A percentile compares a stretch with the other conserved stretches of the same genome.
These are phyloP conservation scores for Ylistrum balloti DNA, from an alignment of 1,140 invertebrate genomes.

Conservation along the genomic window DNA sequence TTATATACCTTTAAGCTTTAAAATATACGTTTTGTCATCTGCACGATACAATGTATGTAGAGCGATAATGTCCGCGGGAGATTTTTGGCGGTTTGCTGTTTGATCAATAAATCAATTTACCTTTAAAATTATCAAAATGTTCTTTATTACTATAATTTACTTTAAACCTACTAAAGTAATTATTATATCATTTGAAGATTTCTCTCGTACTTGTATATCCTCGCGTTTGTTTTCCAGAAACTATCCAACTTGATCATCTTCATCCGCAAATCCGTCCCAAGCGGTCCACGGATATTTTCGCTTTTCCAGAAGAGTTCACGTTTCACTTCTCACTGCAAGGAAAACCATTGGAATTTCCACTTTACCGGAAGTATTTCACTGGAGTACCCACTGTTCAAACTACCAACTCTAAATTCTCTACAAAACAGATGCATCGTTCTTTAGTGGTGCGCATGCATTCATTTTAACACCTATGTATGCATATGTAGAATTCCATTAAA, in stretches of 20 bases:
- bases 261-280: neutral
- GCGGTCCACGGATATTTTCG: neutral
- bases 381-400: neutral
- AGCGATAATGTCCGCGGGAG: too few relatives aligned
- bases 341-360: neutral
- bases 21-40: too few relatives aligned
- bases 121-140: too few relatives aligned
- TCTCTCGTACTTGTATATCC: too few relatives aligned
- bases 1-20: too few relatives aligned
- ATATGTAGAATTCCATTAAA: too few relatives aligned
- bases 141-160: too few relatives aligned
- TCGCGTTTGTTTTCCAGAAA: neutral
- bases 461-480: neutral
- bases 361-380: neutral
- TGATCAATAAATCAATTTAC: too few relatives aligned
- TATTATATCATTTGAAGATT: too few relatives aligned
- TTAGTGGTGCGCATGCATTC: neutral
- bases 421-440: slow-evolving; percentile 13
- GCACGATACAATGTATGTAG: too few relatives aligned
- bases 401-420: neutral
- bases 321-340: neutral
- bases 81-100: too few relatives aligned
- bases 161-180: too few relatives aligned
- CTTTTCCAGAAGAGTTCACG: neutral
- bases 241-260: slow-evolving; percentile 7